phyloP scores from a whole-genome alignment of 2,888 invertebrate species.

The Abrostola tripartita region DNA sequence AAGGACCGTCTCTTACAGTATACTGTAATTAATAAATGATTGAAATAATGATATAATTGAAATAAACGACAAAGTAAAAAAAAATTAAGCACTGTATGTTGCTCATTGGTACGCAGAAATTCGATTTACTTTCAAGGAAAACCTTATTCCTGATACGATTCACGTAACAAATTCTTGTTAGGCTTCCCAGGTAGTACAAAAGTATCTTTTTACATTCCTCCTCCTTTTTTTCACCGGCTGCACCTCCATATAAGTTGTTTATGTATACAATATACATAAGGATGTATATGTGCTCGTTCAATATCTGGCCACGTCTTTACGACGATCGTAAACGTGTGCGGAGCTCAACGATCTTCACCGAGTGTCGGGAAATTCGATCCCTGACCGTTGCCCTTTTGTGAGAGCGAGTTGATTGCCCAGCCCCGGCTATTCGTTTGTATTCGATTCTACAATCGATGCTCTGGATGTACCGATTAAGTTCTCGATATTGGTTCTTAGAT shows the following conservation, averaged over 20 bases:
- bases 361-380: constrained; percentile 76
- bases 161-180: no score
- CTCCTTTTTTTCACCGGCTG: constrained; percentile 6
- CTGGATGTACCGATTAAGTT: constrained; percentile 50
- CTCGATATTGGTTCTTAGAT: constrained; percentile 48
- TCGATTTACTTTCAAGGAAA: no score
- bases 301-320: constrained; percentile 78
- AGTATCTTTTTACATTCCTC: not conserved
- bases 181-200: no score
- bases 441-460: constrained; percentile 50
- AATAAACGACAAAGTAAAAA: no score
- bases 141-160: no score
- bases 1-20: no score
- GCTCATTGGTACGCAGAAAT: no score
- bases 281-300: constrained; percentile 59
- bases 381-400: constrained; percentile 68
- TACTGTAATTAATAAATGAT: no score
- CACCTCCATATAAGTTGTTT: constrained; percentile 31
- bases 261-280: constrained; percentile 40
- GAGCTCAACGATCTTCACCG: constrained; percentile 66
- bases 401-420: constrained; percentile 57
- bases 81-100: no score
- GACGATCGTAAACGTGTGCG: constrained; percentile 72
- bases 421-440: constrained; percentile 48
- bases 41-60: no score